A percentile compares a stretch with the other conserved stretches of the same genome.
phyloP scores from a whole-genome alignment of 2,888 invertebrate species.

The Lydus trimaculatus region DNA sequence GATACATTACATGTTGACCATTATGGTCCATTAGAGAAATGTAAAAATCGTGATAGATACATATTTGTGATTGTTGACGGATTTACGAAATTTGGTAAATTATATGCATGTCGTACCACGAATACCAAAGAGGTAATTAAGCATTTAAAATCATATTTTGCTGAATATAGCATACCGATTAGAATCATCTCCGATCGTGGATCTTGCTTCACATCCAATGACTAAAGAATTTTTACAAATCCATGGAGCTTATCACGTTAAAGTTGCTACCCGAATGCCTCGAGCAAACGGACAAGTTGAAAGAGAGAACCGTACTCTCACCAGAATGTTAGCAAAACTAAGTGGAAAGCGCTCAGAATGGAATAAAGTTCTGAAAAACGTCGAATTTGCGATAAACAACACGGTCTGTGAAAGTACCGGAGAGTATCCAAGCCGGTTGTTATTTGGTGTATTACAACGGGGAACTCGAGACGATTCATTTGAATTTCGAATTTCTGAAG shows the following conservation, averaged over 20 bases:
- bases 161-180: slow-evolving; percentile 36
- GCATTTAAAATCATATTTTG: not conserved
- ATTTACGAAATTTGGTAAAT: slow-evolving; percentile 35
- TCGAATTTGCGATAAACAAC: slow-evolving; percentile 43
- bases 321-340: slow-evolving; percentile 31
- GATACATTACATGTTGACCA: slow-evolving; percentile 39
- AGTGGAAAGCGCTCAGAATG: slow-evolving; percentile 40
- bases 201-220: slow-evolving; percentile 50
- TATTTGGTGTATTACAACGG: not conserved
- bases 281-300: slow-evolving; percentile 50
- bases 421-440: too few relatives aligned
- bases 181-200: slow-evolving; percentile 52
- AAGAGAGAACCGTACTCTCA: slow-evolving; percentile 42
- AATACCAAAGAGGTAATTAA: not conserved
- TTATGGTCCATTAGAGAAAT: too few relatives aligned
- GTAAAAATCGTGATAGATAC: slow-evolving; percentile 44
- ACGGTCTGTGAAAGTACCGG: too few relatives aligned
- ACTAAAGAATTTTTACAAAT: slow-evolving; percentile 47
- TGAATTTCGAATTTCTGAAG: too few relatives aligned
- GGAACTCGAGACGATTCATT: too few relatives aligned
- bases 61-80: slow-evolving; percentile 52
- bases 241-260: slow-evolving; percentile 41
- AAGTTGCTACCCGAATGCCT: slow-evolving; percentile 44
- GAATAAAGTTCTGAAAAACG: too few relatives aligned
- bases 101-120: not conserved